Base-by-base conservation (phyloP, 2,113 vertebrate species). In the Lasiurus cinereus region DNA sequence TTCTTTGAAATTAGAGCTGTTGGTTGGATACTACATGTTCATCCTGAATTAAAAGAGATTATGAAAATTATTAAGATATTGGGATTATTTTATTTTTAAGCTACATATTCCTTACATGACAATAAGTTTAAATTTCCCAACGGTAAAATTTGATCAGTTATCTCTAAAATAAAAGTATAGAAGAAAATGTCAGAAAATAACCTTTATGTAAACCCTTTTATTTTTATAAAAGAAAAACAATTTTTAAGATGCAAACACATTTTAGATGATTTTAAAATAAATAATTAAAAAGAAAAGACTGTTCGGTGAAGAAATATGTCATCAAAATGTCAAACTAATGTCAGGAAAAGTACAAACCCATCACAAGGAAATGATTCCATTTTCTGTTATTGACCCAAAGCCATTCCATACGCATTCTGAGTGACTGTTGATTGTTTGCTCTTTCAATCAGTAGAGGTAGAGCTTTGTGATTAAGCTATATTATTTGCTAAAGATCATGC, bases 91-190 rank as follows among this genome's bases (percentile, higher is more conserved):
- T 24, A 36, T 48, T 52, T 78, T 64, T 43, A 48, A 64, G 13
- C 43, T 87, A 50, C 74, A 24, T 50, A 27, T 14, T 80, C 18
- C 22, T 93, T 39, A 72, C 14, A 4, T 24, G 66, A 31, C 39
- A 79, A 27, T 50, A 70, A 72, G 72, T 86, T 86, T 59, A 92
- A 56, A 86, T 85, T 46, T 86, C 46, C 31, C 59, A 85, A 92
- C 56, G 33, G 12, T 54, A 92, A 92, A 67, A 69, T 77, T 52
- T 77, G 74, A 39, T 92, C 13, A 83, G 1, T 31, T 84, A 9
- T n/a, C 46, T 84, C 21, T 77, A 12, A 83, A 77, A 31, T 18
- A n/a, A 39, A 54, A 33, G n/a, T 36, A 10, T 70, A 54, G 13
- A 19, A 54, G 27, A 56, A 67, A 84, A 77, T 76, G 43, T 64